phyloP scores from a whole-genome alignment of 2,888 invertebrate genomes.

The Microplitis manilae region DNA sequence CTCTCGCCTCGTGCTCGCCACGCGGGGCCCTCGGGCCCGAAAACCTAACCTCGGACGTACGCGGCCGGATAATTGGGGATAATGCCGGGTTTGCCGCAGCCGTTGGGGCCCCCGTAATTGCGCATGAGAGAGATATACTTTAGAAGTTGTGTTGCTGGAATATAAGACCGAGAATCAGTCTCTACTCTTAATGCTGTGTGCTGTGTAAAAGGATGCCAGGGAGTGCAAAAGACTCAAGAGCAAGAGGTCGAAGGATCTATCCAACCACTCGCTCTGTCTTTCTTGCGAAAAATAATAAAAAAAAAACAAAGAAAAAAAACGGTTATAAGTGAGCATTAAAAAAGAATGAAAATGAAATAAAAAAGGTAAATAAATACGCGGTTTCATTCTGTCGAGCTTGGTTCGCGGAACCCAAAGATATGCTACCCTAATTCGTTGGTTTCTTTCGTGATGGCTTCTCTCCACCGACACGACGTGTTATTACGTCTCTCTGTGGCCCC shows the following conservation, averaged over 20 bases:
- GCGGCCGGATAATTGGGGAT: conserved; percentile 69
- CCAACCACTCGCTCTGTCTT: conserved; percentile 47
- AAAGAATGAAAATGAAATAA: conserved; percentile 25
- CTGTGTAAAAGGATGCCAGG: neutral
- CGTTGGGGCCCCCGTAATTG: conserved; percentile 65
- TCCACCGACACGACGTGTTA: conserved; percentile 57
- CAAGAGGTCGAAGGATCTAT: conserved; percentile 39
- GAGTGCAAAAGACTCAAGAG: conserved; percentile 34
- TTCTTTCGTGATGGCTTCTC: conserved; percentile 61
- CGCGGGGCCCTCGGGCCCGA: conserved; percentile 55
- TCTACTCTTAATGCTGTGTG: conserved; percentile 2
- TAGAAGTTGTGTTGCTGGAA: conserved; percentile 43
- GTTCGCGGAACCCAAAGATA: conserved; percentile 64
- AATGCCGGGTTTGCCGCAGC: conserved; percentile 66
- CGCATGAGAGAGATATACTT: conserved; percentile 62
- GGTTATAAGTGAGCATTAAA: conserved; percentile 5
- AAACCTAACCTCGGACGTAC: conserved; percentile 67
- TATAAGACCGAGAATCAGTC: conserved; percentile 3
- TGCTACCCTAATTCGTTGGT: conserved; percentile 64
- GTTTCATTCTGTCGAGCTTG: conserved; percentile 56
- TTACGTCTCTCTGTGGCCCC: conserved; percentile 55
- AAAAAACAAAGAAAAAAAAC: conserved; percentile 24
- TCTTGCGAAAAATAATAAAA: conserved; percentile 44
- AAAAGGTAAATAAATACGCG: conserved; percentile 44
- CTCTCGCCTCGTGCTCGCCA: conserved; percentile 42